Evolutionary conservation across 2,797 vertebrate genomes (phyloP), one percentile per base, ranked within the genome.

Genomic region (Schizopygopsis pylzovi): DNA sequence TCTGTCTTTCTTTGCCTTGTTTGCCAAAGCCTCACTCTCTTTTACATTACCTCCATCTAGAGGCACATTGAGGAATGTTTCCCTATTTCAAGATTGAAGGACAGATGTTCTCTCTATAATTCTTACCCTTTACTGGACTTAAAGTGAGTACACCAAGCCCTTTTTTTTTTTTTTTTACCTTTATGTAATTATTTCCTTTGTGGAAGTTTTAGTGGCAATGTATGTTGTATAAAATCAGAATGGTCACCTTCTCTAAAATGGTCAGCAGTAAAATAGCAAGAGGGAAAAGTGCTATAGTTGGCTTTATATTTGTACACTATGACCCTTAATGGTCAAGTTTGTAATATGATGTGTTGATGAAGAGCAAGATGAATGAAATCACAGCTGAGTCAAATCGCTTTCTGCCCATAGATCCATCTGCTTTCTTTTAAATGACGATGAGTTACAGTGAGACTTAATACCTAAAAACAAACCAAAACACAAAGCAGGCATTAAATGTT

Each of bases 1-100:
- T 54, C 88, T 93, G 6, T 93, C 93, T 70, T 95, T 94, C 56
- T 92, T 94, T 79, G 92, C 89, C 52, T 89, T 95, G 86, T 95
- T 94, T 78, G 91, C 90, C 87, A 95, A 94, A 63, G 92, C 91
- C 15, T 94, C 95, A 91, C 87, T 95, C 84, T 92, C 91, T 39
- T 94, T 93, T 95, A 93, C 90, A 91, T 95, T 90, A 91, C 88
- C 28, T 92, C 93, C 86, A 94, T 94, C 90, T 95, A 95, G 90
- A 91, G 89, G 37, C 89, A 87, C 45, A 18, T 6, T 12, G 22
- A 63, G 39, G n/a, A 63, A 45, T 61, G 43, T 95, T 94, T 94
- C 92, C 92, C 33, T 92, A 93, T 78, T 93, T 94, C 43, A 90
- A 78, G 86, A 91, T 81, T 78, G 91, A 92, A 82, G 75, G 15